A percentile compares a stretch with the other conserved stretches of the same genome.
Conservation (phyloP, 2,113 vertebrate species). For the Bubo blakistoni region DNA sequence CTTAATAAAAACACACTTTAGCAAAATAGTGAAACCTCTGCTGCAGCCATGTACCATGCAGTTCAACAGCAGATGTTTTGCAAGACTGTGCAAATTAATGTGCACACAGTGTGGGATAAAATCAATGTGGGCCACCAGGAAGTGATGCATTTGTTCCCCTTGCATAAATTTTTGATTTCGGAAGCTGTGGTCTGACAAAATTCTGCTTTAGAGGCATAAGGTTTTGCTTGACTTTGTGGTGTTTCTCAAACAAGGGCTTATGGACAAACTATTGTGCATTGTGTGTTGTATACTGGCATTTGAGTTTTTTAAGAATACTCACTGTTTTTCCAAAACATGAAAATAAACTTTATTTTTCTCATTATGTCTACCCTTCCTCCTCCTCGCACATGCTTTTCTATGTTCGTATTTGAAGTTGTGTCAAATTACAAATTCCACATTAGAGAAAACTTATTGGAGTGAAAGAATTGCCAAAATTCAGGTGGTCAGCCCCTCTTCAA, state of each 20-base stretch:
- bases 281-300: background rate
- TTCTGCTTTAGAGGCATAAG: background rate
- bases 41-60: background rate
- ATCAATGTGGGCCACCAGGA: rapidly evolving
- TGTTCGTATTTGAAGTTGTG: background rate
- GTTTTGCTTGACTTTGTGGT: background rate
- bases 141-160: rapidly evolving
- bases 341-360: background rate
- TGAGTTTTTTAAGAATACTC: background rate
- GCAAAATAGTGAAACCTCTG: background rate
- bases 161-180: background rate
- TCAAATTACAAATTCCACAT: background rate
- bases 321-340: background rate
- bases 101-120: background rate
- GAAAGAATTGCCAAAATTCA: background rate
- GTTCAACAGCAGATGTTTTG: background rate
- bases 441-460: background rate
- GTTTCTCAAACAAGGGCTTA: background rate
- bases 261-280: background rate
- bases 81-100: background rate
- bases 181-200: background rate
- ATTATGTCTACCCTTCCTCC: background rate
- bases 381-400: background rate
- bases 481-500: background rate
- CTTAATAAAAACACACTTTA: background rate